These are phyloP conservation scores for Brachyptera putata DNA, from an alignment of 2,888 invertebrate species.

Conservation along the genomic window DNA sequence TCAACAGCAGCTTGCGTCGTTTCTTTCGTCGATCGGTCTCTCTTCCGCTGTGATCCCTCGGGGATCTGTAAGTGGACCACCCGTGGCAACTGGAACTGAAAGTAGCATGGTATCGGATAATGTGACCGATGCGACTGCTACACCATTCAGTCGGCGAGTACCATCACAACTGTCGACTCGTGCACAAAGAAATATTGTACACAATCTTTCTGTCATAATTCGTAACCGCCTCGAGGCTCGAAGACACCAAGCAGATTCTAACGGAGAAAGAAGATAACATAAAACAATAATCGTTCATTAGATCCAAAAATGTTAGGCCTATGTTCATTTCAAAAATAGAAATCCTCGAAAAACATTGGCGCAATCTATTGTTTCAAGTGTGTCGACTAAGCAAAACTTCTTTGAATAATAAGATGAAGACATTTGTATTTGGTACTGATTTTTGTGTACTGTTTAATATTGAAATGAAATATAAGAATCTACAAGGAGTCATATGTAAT, in stretches of 20 bases:
- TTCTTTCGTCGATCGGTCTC: constrained; percentile 26
- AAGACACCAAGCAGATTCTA: not conserved
- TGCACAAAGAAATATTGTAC: constrained; percentile 16
- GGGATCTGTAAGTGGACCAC: not conserved
- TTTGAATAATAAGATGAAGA: no score
- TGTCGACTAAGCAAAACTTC: no score
- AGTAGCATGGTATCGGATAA: not conserved
- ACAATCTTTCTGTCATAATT: constrained; percentile 26
- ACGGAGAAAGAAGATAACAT: constrained; percentile 3
- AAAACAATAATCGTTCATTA: not conserved
- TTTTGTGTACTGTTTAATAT: no score
- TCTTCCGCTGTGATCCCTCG: not conserved
- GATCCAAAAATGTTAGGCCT: no score
- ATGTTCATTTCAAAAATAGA: no score
- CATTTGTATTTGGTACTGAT: no score
- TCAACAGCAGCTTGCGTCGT: constrained; percentile 26
- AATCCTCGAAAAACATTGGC: no score
- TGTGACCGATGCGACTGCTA: not conserved
- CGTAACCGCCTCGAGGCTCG: constrained; percentile 20
- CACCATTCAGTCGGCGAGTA: not conserved
- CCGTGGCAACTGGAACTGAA: not conserved
- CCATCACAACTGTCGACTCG: not conserved
- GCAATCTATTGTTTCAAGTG: no score
- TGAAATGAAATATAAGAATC: no score
- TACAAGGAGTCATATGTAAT: no score